phyloP scores from a whole-genome alignment of 2,888 invertebrate species.

The Rotaria socialis region DNA sequence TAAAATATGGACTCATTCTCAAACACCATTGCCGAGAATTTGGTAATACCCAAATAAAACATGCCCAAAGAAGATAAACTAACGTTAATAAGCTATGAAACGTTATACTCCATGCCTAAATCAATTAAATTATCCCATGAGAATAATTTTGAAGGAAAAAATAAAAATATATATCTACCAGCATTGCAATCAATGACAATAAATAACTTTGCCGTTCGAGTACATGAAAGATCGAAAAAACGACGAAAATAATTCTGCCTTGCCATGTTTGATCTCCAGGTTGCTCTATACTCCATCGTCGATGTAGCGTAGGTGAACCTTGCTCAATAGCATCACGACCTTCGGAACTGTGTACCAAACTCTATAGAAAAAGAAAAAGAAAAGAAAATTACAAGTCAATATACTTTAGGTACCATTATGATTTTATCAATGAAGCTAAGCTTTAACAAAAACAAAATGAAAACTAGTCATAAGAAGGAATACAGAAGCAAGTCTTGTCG shows the following conservation, averaged over 20 bases:
- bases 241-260: not conserved
- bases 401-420: too few species aligned
- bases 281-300: not conserved
- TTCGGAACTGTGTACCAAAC: not conserved
- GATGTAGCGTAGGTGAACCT: not conserved
- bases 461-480: not conserved
- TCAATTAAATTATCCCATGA: not conserved
- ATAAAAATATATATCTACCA: slow-evolving; percentile 60
- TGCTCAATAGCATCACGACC: not conserved
- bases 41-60: slow-evolving; percentile 90
- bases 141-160: not conserved
- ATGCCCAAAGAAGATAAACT: slow-evolving; percentile 84
- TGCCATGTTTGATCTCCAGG: slow-evolving; percentile 32
- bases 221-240: not conserved
- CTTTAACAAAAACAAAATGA: not conserved
- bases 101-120: slow-evolving; percentile 84
- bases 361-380: not conserved
- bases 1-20: slow-evolving; percentile 81
- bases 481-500: not conserved
- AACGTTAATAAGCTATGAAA: slow-evolving; percentile 97
- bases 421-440: not conserved
- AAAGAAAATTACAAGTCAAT: too few species aligned
- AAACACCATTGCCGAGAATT: slow-evolving; percentile 87
- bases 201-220: slow-evolving; percentile 73
- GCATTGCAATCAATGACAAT: slow-evolving; percentile 81